Conservation (phyloP, 2,113 vertebrate species). For the Sylvietta virens region DNA sequence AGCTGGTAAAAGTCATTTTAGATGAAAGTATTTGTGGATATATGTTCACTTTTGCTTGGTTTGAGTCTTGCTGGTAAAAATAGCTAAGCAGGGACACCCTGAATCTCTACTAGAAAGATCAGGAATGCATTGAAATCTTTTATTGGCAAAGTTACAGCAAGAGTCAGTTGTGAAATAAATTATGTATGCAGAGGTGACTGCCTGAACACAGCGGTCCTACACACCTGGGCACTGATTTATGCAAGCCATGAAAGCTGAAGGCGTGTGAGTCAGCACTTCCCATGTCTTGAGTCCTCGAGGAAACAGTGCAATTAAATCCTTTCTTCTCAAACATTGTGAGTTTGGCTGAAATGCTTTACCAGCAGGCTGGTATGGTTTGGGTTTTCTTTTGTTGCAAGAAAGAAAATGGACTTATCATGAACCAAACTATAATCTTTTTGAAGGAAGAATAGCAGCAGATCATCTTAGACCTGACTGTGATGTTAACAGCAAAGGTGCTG, state of each 20-base stretch:
- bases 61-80: not conserved
- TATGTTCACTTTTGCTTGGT: not conserved
- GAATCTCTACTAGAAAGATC: not conserved
- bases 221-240: not conserved
- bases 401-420: not conserved
- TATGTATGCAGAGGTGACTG: not conserved
- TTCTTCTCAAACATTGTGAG: not conserved
- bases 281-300: not conserved
- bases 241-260: not conserved
- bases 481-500: not conserved
- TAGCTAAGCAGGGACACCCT: not conserved
- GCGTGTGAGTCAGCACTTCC: not conserved
- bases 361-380: not conserved
- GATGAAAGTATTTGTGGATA: not conserved
- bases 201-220: not conserved
- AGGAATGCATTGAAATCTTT: not conserved
- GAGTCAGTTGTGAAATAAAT: not conserved
- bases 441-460: not conserved
- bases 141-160: not conserved
- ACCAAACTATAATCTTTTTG: not conserved
- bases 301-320: not conserved
- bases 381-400: not conserved
- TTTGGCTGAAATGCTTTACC: not conserved
- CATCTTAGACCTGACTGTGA: not conserved
- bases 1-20: not conserved